These are phyloP conservation scores for Rhinopomastus cyanomelas DNA, from an alignment of 2,113 vertebrate genomes.

Conservation along the genomic window DNA sequence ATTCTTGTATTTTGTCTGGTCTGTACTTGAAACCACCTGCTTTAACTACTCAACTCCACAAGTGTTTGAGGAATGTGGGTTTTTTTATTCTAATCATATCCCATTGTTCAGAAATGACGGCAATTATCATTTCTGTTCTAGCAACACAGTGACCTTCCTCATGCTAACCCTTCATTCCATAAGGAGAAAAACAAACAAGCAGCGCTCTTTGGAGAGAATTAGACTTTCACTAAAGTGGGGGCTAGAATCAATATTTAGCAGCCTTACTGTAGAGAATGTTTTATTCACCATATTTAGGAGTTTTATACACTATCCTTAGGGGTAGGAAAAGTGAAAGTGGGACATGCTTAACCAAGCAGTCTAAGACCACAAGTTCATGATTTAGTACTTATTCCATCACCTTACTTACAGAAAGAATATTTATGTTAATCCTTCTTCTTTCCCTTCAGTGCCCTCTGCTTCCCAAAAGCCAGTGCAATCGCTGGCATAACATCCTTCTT, in stretches of 20 bases:
- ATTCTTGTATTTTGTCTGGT: not conserved
- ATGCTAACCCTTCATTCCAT: not conserved
- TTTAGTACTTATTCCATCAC: fast-evolving
- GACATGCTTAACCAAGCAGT: not conserved
- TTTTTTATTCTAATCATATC: not conserved
- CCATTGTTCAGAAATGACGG: not conserved
- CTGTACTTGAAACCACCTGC: not conserved
- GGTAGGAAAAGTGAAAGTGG: not conserved
- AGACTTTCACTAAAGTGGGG: not conserved
- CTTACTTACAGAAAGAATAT: not conserved
- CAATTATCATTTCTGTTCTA: not conserved
- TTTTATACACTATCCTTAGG: not conserved
- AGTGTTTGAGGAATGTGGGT: not conserved
- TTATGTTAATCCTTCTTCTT: not conserved
- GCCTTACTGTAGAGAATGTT: not conserved
- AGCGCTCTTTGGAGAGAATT: not conserved
- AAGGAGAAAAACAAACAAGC: not conserved
- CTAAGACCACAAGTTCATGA: not conserved
- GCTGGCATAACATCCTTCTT: not conserved
- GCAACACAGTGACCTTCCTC: not conserved
- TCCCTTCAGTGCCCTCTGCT: not conserved
- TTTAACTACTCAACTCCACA: not conserved
- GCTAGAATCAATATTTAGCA: not conserved
- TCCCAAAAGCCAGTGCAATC: not conserved
- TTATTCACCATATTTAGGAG: not conserved